These are phyloP conservation scores for Drosophila meridiana DNA, from an alignment of 2,888 invertebrate genomes.

Conservation along the genomic window DNA sequence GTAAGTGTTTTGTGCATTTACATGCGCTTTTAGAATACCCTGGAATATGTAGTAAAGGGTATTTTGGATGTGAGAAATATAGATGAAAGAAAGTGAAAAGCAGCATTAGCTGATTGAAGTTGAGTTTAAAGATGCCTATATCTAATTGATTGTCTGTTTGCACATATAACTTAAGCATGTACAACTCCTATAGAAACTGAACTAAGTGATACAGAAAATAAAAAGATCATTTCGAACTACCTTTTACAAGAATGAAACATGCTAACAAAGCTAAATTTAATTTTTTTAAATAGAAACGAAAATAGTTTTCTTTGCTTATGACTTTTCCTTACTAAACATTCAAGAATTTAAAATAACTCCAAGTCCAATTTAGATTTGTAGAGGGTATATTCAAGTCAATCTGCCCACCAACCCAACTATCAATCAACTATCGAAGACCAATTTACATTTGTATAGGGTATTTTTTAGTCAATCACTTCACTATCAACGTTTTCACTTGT, in stretches of 20 bases:
- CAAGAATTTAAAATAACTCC: no score
- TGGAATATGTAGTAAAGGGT: neutral
- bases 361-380: no score
- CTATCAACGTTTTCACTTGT: slow-evolving; percentile 1
- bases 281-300: neutral
- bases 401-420: neutral
- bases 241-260: no score
- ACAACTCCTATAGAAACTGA: no score
- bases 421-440: neutral
- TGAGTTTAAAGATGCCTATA: no score
- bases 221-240: no score
- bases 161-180: no score
- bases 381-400: neutral
- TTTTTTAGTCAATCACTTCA: neutral
- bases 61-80: neutral
- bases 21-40: slow-evolving; percentile 27
- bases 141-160: neutral
- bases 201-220: no score
- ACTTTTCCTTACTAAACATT: no score
- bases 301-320: neutral
- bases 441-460: neutral
- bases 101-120: neutral
- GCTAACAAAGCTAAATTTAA: no score
- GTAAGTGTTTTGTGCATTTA: slow-evolving; percentile 48
- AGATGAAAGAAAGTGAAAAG: neutral